Conservation (phyloP, 1,140 invertebrate genomes). For the Drosophila burlai region DNA sequence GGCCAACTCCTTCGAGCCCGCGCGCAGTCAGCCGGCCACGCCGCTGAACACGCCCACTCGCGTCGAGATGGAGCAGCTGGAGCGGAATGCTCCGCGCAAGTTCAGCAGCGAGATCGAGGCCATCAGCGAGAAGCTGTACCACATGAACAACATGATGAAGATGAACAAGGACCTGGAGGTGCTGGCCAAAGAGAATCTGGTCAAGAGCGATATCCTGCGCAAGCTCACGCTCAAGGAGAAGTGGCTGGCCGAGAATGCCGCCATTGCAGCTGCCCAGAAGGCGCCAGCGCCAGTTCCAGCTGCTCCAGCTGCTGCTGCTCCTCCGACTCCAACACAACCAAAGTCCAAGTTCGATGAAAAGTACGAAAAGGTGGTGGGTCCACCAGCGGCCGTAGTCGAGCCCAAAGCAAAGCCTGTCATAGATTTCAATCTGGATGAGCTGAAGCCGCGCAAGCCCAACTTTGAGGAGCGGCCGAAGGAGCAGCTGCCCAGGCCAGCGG, state of each 20-base stretch:
- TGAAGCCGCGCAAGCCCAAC: slow-evolving; percentile 69
- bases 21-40: slow-evolving; percentile 57
- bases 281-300: not conserved
- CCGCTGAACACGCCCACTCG: slow-evolving; percentile 59
- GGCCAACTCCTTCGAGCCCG: slow-evolving; percentile 72
- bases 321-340: slow-evolving; percentile 38
- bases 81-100: slow-evolving; percentile 67
- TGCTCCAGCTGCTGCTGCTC: not conserved
- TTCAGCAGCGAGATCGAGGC: slow-evolving; percentile 82
- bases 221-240: slow-evolving; percentile 84
- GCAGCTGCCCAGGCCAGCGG: slow-evolving; percentile 41
- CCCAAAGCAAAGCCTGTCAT: slow-evolving; percentile 65
- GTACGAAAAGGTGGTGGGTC: slow-evolving; percentile 58
- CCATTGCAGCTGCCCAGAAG: slow-evolving; percentile 56
- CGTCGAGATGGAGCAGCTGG: slow-evolving; percentile 78
- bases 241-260: slow-evolving; percentile 80
- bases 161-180: slow-evolving; percentile 83
- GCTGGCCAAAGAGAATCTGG: slow-evolving; percentile 81
- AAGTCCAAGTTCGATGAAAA: slow-evolving; percentile 78
- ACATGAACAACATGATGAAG: slow-evolving; percentile 81
- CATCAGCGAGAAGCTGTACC: slow-evolving; percentile 82
- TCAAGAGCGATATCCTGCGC: slow-evolving; percentile 83
- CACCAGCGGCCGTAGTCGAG: slow-evolving; percentile 15
- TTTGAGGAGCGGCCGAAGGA: slow-evolving; percentile 71
- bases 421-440: slow-evolving; percentile 67